Evolutionary conservation across 30 jellyfish, hydroid and myxozoan species (phyloP).

Genomic region (Aurelia aurita complex sp. Pacific): DNA sequence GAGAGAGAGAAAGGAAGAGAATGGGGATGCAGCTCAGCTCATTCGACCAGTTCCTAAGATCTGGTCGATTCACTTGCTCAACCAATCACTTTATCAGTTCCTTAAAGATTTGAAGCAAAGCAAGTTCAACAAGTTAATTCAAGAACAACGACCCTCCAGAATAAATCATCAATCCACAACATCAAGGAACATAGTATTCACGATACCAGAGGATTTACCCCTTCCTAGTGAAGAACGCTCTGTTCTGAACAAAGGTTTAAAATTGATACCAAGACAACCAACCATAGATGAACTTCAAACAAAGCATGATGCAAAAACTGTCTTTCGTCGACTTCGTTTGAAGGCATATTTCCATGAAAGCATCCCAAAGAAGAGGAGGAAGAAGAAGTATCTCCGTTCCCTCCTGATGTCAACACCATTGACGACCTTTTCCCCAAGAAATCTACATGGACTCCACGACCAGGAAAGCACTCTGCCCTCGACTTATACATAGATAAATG

Average conservation of each 20-base stretch:
- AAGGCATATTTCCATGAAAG: too few species aligned
- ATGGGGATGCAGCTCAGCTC: too few species aligned
- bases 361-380: too few species aligned
- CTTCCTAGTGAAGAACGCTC: constrained; percentile 2
- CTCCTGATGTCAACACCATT: background rate
- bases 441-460: too few species aligned
- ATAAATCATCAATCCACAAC: background rate
- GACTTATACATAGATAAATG: too few species aligned
- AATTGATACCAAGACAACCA: background rate
- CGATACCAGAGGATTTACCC: background rate
- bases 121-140: too few species aligned
- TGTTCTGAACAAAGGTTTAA: constrained; percentile 12
- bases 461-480: too few species aligned
- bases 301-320: constrained; percentile 4
- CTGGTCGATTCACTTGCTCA: background rate
- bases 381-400: too few species aligned
- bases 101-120: too few species aligned
- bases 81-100: too few species aligned
- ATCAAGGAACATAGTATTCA: background rate
- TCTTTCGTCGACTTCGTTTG: background rate
- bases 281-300: constrained; percentile 13
- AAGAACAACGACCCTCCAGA: background rate
- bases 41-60: too few species aligned
- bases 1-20: too few species aligned
- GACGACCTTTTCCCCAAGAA: background rate